These are phyloP conservation scores for Cryptosula pallasiana DNA, from an alignment of 2,888 invertebrate genomes.

Conservation along the genomic window DNA sequence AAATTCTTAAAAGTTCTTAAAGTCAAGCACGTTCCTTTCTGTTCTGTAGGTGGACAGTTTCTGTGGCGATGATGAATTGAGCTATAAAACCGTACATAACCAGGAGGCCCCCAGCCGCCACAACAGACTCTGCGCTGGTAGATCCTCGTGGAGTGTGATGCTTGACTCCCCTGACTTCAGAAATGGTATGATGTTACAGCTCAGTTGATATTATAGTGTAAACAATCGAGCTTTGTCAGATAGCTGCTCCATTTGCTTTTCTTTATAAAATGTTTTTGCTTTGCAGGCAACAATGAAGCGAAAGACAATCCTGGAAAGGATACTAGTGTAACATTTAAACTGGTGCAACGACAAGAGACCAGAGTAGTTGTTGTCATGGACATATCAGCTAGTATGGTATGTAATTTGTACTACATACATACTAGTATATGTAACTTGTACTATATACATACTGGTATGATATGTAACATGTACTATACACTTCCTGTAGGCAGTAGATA, in stretches of 20 bases:
- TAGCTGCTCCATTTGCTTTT: no score
- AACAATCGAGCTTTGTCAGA: no score
- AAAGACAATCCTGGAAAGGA: background rate
- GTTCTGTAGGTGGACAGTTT: constrained; percentile 56
- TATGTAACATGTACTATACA: no score
- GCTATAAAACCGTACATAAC: constrained; percentile 53
- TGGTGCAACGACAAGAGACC: constrained; percentile 21
- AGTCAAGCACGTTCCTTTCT: background rate
- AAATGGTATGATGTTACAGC: background rate
- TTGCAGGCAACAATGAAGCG: background rate
- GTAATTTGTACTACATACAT: no score
- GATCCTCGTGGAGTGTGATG: constrained; percentile 59
- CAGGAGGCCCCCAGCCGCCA: constrained; percentile 62
- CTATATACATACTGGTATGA: no score
- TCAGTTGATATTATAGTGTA: no score
- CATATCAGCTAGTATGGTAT: constrained; percentile 21
- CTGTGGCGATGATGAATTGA: constrained; percentile 55
- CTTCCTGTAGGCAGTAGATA: background rate
- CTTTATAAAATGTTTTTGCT: no score
- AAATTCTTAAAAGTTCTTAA: no score
- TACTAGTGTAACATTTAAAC: constrained; percentile 23
- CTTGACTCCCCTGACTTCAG: constrained; percentile 33
- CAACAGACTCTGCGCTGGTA: constrained; percentile 60
- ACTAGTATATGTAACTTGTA: no score
- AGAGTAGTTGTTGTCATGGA: constrained; percentile 22